A percentile compares a stretch with the other conserved stretches of the same genome.
Evolutionary conservation across 2,113 vertebrate genomes (phyloP).

Genomic region (Amazona guildingii): DNA sequence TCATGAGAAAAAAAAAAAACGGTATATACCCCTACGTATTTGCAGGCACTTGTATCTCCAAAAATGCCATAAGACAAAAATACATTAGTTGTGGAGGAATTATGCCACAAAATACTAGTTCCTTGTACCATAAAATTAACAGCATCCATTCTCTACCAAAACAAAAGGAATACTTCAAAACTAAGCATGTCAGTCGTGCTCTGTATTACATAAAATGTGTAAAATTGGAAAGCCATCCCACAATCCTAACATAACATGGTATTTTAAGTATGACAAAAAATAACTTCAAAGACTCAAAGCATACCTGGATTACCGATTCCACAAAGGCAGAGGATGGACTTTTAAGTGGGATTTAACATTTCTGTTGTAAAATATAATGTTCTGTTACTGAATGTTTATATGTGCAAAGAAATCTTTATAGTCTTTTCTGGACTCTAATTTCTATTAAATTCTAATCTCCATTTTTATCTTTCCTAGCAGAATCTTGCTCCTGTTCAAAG

Average conservation of each 20-base stretch:
- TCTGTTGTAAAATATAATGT: background rate
- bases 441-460: background rate
- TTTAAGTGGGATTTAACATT: background rate
- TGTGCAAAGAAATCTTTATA: background rate
- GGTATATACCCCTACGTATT: background rate
- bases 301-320: background rate
- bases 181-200: background rate
- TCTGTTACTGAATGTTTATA: background rate
- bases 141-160: background rate
- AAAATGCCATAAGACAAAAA: background rate
- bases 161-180: background rate
- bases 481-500: background rate
- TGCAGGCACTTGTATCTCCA: background rate
- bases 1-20: background rate
- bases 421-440: background rate
- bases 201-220: background rate
- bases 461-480: background rate
- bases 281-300: background rate
- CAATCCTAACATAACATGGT: background rate
- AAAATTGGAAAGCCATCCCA: background rate
- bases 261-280: background rate
- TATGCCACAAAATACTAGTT: background rate
- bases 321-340: background rate
- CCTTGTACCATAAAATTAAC: background rate
- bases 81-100: background rate